Conservation (phyloP, 2,888 invertebrate species). For the Erannis defoliaria region DNA sequence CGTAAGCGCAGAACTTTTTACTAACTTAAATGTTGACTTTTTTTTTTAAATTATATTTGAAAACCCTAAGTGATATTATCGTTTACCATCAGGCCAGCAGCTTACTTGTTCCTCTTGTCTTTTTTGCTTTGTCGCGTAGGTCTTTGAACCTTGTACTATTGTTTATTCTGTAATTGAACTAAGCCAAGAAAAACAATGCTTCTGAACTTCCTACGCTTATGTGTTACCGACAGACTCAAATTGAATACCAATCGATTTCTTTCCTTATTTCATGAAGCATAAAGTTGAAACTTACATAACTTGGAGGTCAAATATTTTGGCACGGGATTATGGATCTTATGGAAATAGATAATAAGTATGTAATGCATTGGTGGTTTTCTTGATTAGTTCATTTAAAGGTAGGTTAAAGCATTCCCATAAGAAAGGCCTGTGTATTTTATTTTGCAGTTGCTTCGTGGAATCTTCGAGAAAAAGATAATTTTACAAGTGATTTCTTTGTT, state of each 20-base stretch:
- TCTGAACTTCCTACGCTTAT: conserved; percentile 70
- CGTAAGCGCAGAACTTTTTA: too few species aligned
- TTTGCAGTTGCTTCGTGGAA: conserved; percentile 9
- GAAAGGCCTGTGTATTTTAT: conserved; percentile 12
- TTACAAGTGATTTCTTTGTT: too few species aligned
- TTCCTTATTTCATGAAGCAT: conserved; percentile 34
- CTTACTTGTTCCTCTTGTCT: not conserved
- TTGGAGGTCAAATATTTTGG: conserved; percentile 3
- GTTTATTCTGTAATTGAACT: conserved; percentile 1
- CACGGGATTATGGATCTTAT: conserved; percentile 16
- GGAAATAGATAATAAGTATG: not conserved
- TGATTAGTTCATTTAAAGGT: conserved; percentile 25
- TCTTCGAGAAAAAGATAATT: not conserved
- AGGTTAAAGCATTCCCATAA: conserved; percentile 23
- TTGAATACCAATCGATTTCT: conserved; percentile 38
- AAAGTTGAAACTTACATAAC: conserved; percentile 8
- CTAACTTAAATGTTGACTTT: too few species aligned
- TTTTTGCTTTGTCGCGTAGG: conserved; percentile 38
- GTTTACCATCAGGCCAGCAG: too few species aligned
- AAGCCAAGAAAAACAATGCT: conserved; percentile 71
- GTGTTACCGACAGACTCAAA: conserved; percentile 47
- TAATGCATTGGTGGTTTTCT: conserved; percentile 5
- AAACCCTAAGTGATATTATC: too few species aligned
- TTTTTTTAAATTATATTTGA: too few species aligned
- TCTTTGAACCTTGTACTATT: conserved; percentile 54